Conservation (phyloP, 53 echinoderm and acorn worm genomes). For the Echinometra lucunter region DNA sequence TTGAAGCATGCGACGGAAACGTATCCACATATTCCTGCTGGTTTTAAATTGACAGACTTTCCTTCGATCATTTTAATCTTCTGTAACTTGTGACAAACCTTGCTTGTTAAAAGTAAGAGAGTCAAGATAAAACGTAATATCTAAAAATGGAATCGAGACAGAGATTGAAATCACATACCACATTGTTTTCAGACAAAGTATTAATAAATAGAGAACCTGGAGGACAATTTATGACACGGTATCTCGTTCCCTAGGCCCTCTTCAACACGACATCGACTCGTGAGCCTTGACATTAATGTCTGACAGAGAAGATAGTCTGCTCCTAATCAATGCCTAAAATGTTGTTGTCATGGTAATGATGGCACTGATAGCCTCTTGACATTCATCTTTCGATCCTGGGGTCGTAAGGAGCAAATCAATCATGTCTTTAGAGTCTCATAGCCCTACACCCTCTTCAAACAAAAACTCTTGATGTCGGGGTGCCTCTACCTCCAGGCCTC, state of each 20-base stretch:
- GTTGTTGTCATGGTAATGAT: constrained; percentile 64
- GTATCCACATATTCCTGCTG: neutral
- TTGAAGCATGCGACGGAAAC: neutral
- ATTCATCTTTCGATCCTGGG: constrained; percentile 61
- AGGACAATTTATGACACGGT: constrained; percentile 36
- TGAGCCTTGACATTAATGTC: constrained; percentile 39
- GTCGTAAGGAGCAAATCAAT: constrained; percentile 51
- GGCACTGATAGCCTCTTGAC: constrained; percentile 53
- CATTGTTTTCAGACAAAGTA: neutral
- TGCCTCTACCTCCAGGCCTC: constrained; percentile 45
- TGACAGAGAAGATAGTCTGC: constrained; percentile 19
- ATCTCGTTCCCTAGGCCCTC: neutral
- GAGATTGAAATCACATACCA: neutral
- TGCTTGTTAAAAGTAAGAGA: neutral
- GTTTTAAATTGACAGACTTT: neutral
- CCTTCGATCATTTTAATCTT: neutral
- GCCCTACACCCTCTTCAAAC: constrained; percentile 22
- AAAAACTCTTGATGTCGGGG: constrained; percentile 6
- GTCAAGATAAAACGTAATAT: neutral
- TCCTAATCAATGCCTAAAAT: constrained; percentile 52
- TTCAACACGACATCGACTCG: constrained; percentile 10
- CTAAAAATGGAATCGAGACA: neutral
- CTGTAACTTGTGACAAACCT: neutral
- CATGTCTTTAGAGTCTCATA: constrained; percentile 51
- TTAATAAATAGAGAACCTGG: neutral